Conservation (phyloP, 2,113 vertebrate genomes). For the Coturnix japonica region DNA sequence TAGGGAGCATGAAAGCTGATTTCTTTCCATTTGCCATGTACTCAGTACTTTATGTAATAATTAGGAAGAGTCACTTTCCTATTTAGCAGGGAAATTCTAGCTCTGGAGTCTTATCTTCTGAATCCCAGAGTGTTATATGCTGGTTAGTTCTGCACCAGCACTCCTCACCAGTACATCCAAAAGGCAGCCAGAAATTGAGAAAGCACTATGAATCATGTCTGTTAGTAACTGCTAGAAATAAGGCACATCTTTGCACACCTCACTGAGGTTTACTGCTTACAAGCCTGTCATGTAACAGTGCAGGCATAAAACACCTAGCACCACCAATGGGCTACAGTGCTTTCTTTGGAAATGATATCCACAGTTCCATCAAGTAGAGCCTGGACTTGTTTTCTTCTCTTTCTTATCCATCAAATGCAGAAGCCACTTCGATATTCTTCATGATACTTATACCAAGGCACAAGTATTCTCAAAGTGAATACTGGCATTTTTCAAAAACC, state of each 20-base stretch:
- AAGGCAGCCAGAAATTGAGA: background rate
- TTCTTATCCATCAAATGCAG: background rate
- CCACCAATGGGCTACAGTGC: rapidly evolving
- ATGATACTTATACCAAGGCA: background rate
- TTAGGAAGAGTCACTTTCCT: background rate
- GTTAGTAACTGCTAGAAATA: background rate
- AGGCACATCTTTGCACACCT: background rate
- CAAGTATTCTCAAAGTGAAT: background rate
- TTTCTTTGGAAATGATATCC: background rate
- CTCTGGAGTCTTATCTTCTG: background rate
- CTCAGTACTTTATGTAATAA: background rate
- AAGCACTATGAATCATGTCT: background rate
- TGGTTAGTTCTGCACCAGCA: background rate
- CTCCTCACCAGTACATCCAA: background rate
- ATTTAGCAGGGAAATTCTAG: background rate
- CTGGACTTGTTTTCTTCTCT: background rate
- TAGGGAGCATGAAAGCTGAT: background rate
- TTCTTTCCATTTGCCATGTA: background rate
- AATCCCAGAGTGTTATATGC: background rate
- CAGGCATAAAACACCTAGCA: background rate
- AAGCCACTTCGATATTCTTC: background rate
- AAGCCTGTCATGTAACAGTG: background rate
- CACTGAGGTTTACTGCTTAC: background rate
- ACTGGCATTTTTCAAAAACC: background rate
- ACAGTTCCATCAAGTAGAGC: background rate